A percentile compares a stretch with the other conserved stretches of the same genome.
Evolutionary conservation across 2,888 invertebrate genomes (phyloP).

Genomic region (Blastobasis lacticolella): DNA sequence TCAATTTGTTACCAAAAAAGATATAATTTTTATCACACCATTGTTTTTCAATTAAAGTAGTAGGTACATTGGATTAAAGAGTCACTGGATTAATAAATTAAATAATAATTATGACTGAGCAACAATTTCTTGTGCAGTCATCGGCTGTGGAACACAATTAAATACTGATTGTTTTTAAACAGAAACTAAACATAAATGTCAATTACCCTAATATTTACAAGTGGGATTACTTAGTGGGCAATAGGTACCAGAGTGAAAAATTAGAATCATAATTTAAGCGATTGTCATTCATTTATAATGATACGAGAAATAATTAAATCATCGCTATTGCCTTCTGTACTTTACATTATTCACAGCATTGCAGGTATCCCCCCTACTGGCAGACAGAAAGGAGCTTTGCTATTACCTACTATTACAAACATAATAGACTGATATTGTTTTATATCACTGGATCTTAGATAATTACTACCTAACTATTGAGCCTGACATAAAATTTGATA

Average conservation of each 20-base stretch:
- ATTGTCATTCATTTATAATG: no score
- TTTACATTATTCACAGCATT: not conserved
- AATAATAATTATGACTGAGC: no score
- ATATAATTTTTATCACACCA: no score
- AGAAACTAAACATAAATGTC: slow-evolving; percentile 7
- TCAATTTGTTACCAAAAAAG: no score
- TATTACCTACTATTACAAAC: slow-evolving; percentile 7
- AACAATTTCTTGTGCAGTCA: no score
- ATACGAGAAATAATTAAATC: no score
- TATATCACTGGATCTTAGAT: slow-evolving; percentile 12
- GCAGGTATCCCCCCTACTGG: slow-evolving; percentile 15
- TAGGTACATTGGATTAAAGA: no score
- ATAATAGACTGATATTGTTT: slow-evolving; percentile 24
- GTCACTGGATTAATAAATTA: no score
- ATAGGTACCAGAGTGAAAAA: no score
- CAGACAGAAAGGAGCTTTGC: slow-evolving; percentile 27
- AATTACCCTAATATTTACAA: slow-evolving; percentile 51
- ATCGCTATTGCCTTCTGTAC: no score
- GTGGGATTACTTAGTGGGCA: slow-evolving; percentile 18
- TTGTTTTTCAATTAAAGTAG: no score
- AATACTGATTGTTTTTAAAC: slow-evolving; percentile 14
- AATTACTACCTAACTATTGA: slow-evolving; percentile 37
- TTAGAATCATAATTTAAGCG: no score
- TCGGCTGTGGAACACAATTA: slow-evolving; percentile 10
- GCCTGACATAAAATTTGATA: slow-evolving; percentile 40